These are phyloP conservation scores for Trinorchestia longiramus DNA, from an alignment of 1,140 invertebrate genomes.

Conservation along the genomic window DNA sequence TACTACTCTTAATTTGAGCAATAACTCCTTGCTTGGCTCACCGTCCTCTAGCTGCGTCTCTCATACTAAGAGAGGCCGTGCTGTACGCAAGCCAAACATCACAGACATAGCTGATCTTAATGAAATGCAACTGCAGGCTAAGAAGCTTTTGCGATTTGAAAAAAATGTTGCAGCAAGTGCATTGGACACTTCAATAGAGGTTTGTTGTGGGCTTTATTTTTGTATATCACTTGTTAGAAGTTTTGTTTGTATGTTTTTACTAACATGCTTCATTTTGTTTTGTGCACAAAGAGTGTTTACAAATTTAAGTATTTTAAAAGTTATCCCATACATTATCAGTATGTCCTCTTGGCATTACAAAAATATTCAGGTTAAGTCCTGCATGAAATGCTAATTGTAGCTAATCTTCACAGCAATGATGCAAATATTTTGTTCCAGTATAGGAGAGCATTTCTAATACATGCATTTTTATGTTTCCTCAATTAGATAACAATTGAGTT, in stretches of 20 bases:
- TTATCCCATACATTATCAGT: neutral
- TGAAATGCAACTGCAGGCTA: conserved; percentile 11
- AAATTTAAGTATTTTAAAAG: neutral
- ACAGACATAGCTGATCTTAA: conserved; percentile 43
- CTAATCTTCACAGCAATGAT: neutral
- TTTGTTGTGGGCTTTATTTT: neutral
- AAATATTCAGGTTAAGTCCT: neutral
- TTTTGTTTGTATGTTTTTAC: neutral
- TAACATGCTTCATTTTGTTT: neutral
- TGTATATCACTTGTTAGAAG: neutral
- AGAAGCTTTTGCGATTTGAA: neutral
- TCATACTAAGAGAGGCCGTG: conserved; percentile 32
- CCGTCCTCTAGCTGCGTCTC: neutral
- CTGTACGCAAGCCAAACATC: conserved; percentile 10
- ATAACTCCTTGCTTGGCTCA: neutral
- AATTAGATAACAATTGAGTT: too few relatives aligned
- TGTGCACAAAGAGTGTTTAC: neutral
- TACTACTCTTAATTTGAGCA: neutral
- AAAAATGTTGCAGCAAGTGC: neutral
- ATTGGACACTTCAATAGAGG: neutral
- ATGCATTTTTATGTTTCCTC: too few relatives aligned
- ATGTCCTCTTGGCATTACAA: neutral
- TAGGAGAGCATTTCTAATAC: too few relatives aligned
- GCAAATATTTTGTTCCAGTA: too few relatives aligned
- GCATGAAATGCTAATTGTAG: neutral